phyloP scores from a whole-genome alignment of 2,797 vertebrate species.

The Poecilia picta region DNA sequence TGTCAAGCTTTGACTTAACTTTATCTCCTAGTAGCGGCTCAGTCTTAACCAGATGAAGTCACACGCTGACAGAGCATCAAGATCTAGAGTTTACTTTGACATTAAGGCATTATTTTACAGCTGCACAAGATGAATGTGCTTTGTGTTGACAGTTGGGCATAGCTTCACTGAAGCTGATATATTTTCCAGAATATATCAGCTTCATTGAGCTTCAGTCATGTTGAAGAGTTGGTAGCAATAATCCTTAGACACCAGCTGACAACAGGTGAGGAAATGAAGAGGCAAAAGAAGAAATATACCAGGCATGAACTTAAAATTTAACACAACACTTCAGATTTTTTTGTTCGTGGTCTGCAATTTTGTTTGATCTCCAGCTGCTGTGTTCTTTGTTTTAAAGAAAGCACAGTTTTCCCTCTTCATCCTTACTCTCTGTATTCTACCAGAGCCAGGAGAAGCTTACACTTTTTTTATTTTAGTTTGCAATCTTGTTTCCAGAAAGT shows the following conservation, averaged over 20 bases:
- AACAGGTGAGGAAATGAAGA: background rate
- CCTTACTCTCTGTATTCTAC: background rate
- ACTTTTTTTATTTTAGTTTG: background rate
- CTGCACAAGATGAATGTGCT: background rate
- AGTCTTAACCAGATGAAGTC: background rate
- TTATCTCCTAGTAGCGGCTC: background rate
- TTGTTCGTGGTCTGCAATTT: background rate
- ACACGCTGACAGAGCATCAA: background rate
- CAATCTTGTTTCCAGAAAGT: background rate
- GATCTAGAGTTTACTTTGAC: background rate
- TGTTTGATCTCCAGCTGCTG: conserved; percentile 11
- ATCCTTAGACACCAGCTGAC: background rate
- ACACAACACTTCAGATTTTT: background rate
- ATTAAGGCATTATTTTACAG: background rate
- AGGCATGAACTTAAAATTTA: background rate
- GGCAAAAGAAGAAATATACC: background rate
- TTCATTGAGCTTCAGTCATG: conserved; percentile 8
- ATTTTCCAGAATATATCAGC: too few relatives aligned
- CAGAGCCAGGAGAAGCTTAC: background rate
- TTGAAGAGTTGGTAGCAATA: background rate
- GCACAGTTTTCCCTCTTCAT: background rate
- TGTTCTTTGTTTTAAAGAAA: background rate
- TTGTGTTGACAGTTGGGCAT: conserved; percentile 7
- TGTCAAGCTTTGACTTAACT: too few relatives aligned
- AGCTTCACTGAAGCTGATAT: conserved; percentile 15